Evolutionary conservation across 2,888 invertebrate genomes (phyloP), one percentile per base, ranked within the genome.

Genomic region (Cheilosia scutellata): DNA sequence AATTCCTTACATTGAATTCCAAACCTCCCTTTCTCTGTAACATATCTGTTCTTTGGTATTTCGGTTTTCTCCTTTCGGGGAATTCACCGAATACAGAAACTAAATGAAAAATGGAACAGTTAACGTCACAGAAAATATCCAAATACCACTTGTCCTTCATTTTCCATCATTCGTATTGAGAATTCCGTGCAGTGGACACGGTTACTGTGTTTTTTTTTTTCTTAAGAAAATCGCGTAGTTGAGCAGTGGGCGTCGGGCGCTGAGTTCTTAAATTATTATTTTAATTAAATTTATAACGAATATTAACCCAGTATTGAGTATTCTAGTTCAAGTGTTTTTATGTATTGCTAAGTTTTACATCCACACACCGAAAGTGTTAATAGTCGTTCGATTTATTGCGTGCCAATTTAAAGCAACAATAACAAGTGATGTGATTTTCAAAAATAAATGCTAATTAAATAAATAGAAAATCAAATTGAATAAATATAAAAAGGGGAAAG

Each of bases 211-310:
- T 49, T 57, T 16, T 9, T 3, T 55, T 16, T 31, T n/a, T 1
- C 25, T 11, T 11, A 71, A 37, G n/a, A 25, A 20, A 44, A 11
- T 47, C 57, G 57, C 53, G 60, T 49, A 71, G 47, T 47, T 16
- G 7, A 29, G 27, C 49, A n/a, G 71, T 71, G 60, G 71, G 60
- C 71, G 71, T 72, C 71, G 71, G 71, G 51, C 60, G 20, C 27
- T 47, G 31, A 37, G 11, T 72, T 62, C 40, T 29, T 9, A 16
- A 20, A 51, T 72, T 29, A 51, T 62, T 33, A 9, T 31, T 55
- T 72, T 51, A 13, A 62, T 71, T 58, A 29, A 27, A n/a, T 25
- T 57, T 7, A 0, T 11, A 16, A 20, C 29, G 4, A 20, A 57
- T 57, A 58, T 20, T 13, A 37, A 20, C 11, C 7, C 5, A 27